Conservation (phyloP, 1,140 invertebrate genomes). For the Drosophila teissieri region DNA sequence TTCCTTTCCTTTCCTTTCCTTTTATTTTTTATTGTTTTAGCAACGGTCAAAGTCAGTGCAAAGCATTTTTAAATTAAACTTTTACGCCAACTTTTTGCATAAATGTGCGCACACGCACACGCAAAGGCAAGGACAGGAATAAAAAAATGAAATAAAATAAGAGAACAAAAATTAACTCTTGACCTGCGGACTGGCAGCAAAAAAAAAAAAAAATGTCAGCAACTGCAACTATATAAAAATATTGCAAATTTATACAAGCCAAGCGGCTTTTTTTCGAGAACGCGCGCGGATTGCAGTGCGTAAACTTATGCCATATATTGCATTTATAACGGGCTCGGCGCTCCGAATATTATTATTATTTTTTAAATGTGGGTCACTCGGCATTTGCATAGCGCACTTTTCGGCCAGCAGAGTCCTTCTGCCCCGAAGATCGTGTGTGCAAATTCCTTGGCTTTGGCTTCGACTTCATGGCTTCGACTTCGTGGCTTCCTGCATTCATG, state of each 20-base stretch:
- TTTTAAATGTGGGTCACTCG: conserved; percentile 59
- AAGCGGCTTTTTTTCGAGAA: neutral
- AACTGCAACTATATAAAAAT: conserved; percentile 42
- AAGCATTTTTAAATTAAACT: conserved; percentile 60
- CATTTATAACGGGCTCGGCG: conserved; percentile 42
- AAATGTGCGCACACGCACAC: conserved; percentile 45
- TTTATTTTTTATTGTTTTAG: neutral
- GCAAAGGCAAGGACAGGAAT: conserved; percentile 10
- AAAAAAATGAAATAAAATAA: conserved; percentile 16
- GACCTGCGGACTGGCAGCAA: conserved; percentile 55
- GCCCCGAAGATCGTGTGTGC: conserved; percentile 17
- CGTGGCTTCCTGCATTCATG: conserved; percentile 3
- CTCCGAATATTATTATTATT: conserved; percentile 49
- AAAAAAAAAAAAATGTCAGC: conserved; percentile 14
- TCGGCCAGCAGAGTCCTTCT: conserved; percentile 7
- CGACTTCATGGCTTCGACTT: neutral
- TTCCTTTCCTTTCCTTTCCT: too few relatives aligned
- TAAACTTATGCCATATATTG: conserved; percentile 61
- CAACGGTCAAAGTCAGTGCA: conserved; percentile 20
- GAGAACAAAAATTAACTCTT: conserved; percentile 65
- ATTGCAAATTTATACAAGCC: conserved; percentile 58
- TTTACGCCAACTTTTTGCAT: conserved; percentile 52
- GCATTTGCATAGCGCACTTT: conserved; percentile 66
- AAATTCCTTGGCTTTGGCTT: conserved; percentile 6
- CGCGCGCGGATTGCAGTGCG: conserved; percentile 17